Base-by-base conservation (phyloP, 2,888 invertebrate genomes). In the Trichacis sp. region DNA sequence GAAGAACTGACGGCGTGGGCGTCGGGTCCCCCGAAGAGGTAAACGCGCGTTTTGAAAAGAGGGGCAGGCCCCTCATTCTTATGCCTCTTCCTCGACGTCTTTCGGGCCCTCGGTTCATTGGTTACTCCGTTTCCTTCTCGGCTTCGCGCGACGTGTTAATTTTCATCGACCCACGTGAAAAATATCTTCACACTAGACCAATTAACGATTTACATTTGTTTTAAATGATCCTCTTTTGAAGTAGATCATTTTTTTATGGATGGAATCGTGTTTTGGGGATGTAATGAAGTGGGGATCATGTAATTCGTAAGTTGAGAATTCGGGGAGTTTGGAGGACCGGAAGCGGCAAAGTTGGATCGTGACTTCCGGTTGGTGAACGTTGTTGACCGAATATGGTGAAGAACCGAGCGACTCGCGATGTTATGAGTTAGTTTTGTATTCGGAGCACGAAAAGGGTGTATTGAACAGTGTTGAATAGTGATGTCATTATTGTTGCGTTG, bases 1-100 rank as follows among this genome's bases (percentile, higher is more conserved):
- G 76, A 77, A 74, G 77, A 77, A 83, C 83, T 83, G 81, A 76
- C 75, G 71, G 77, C 73, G 77, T 73, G 71, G 75, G 76, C 73
- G 78, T 75, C 64, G 24, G 24, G 24, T 24, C 24, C 70, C 71
- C 67, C 72, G 68, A 80, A 77, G 80, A 77, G 74, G 73, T 73
- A 52, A 50, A 48, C 51, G 49, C 40, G 61, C 24, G 67, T 70
- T 63, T 71, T 24, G 62, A 70, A 66, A 62, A 77, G 77, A 73
- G 79, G 77, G 77, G 78, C 72, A 73, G 68, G 63, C 61, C 66
- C 67, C 67, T 67, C 56, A 58, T 64, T 66, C 60, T 58, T 59
- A 70, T 68, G 67, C 68, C 64, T 68, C 59, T 71, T 73, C 69
- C 66, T 43, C 40, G 40, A 14, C 40, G 40, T 14, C 40, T 40